These are phyloP conservation scores for Ostrea denselamellosa DNA, from an alignment of 1,140 invertebrate species.

Conservation along the genomic window DNA sequence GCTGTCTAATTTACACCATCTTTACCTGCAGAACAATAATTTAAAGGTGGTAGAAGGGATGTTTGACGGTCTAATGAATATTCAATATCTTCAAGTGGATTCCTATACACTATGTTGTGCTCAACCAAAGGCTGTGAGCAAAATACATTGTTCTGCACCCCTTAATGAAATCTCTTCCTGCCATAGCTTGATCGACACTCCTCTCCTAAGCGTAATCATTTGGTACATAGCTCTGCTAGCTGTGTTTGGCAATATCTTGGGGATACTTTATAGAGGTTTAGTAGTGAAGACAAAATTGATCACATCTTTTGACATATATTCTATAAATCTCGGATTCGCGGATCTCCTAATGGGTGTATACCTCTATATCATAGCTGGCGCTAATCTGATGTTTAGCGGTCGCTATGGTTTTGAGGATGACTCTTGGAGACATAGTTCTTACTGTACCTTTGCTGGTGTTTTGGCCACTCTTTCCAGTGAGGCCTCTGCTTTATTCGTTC, in stretches of 20 bases:
- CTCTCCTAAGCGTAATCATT: conserved; percentile 81
- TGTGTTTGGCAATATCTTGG: conserved; percentile 83
- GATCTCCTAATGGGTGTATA: conserved; percentile 82
- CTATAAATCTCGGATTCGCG: conserved; percentile 83
- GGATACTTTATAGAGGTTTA: conserved; percentile 82
- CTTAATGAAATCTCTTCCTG: conserved; percentile 82
- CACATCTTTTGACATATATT: conserved; percentile 82
- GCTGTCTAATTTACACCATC: conserved; percentile 1
- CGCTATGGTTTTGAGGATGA: conserved; percentile 81
- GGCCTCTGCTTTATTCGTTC: conserved; percentile 80
- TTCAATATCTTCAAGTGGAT: conserved; percentile 53
- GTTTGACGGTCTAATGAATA: conserved; percentile 51
- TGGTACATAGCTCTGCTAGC: conserved; percentile 85
- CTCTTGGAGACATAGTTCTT: conserved; percentile 80
- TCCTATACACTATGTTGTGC: conserved; percentile 64
- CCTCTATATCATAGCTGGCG: conserved; percentile 81
- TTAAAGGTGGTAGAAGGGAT: conserved; percentile 44
- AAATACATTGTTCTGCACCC: conserved; percentile 77
- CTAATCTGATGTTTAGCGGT: conserved; percentile 81
- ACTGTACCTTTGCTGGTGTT: conserved; percentile 83
- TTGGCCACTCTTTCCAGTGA: conserved; percentile 85
- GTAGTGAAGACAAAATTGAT: conserved; percentile 62
- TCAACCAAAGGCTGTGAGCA: conserved; percentile 46
- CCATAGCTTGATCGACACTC: conserved; percentile 82
- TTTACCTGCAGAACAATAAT: conserved; percentile 3